phyloP scores from a whole-genome alignment of 2,113 vertebrate genomes.

The Bufo gargarizans region DNA sequence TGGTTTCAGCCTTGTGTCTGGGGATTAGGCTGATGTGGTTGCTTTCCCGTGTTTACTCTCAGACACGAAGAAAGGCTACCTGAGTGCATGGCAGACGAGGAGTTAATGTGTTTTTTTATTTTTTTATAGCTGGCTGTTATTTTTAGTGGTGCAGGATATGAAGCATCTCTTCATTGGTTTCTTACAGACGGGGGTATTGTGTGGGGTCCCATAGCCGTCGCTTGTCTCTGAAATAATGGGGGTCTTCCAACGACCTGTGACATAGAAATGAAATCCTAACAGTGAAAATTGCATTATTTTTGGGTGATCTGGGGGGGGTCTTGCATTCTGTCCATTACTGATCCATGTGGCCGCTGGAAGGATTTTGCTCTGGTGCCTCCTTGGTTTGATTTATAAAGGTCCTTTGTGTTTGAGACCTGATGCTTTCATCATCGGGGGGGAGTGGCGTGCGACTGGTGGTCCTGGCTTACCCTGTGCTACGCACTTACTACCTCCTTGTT shows the following conservation, averaged over 20 bases:
- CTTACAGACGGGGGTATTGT: constrained; percentile 42
- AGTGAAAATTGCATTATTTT: too few relatives aligned
- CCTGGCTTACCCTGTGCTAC: constrained; percentile 23
- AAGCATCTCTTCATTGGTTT: constrained; percentile 4
- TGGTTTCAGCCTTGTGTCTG: constrained; percentile 36
- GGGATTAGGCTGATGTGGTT: background rate
- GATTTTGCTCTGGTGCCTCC: background rate
- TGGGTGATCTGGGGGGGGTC: background rate
- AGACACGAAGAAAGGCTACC: background rate
- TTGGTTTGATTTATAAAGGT: constrained; percentile 48
- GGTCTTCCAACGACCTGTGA: too few relatives aligned
- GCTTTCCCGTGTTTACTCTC: constrained; percentile 12
- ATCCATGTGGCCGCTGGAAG: background rate
- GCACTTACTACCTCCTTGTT: constrained; percentile 40
- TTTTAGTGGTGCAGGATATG: constrained; percentile 39
- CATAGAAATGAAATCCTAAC: background rate
- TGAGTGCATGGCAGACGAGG: background rate
- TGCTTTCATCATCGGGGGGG: constrained; percentile 47
- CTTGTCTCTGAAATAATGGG: background rate
- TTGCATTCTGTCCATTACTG: background rate
- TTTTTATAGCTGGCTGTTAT: background rate
- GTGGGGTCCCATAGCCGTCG: background rate
- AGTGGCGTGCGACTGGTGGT: constrained; percentile 44
- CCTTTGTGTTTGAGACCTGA: constrained; percentile 48
- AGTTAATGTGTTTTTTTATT: constrained; percentile 6